Conservation (phyloP, 2,797 vertebrate species). For the Anolis apletophallus region DNA sequence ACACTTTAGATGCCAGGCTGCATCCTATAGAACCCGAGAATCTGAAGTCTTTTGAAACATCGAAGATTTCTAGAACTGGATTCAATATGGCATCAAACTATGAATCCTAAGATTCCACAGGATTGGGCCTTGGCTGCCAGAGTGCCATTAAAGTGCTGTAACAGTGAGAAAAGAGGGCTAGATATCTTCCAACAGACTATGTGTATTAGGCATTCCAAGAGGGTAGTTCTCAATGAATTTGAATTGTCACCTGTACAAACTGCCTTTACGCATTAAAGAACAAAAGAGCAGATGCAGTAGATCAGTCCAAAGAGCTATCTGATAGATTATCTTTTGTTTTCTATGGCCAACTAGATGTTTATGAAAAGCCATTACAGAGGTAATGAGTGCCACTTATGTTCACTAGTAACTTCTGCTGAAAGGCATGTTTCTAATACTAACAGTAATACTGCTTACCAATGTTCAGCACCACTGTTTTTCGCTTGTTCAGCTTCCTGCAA, state of each 20-base stretch:
- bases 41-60: too few relatives aligned
- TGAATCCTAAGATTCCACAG: too few relatives aligned
- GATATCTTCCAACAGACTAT: background rate
- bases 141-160: too few relatives aligned
- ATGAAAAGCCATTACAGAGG: background rate
- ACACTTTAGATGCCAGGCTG: too few relatives aligned
- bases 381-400: background rate
- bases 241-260: background rate
- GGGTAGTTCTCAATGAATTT: background rate
- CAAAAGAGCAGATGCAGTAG: background rate
- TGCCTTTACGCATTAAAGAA: background rate
- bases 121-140: too few relatives aligned
- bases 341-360: background rate
- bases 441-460: slow-evolving; percentile 84
- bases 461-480: slow-evolving; percentile 86
- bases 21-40: too few relatives aligned
- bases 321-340: background rate
- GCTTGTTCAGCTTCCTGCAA: slow-evolving; percentile 96
- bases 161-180: too few relatives aligned
- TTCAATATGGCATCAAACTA: too few relatives aligned
- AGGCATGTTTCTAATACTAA: background rate
- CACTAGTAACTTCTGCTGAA: background rate
- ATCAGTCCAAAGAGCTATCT: background rate
- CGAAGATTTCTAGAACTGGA: too few relatives aligned
- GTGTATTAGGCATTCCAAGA: background rate